A percentile compares a stretch with the other conserved stretches of the same genome.
Evolutionary conservation across 92 coral and sea anemone genomes (phyloP).

Genomic region (Palythoa heliodiscus): DNA sequence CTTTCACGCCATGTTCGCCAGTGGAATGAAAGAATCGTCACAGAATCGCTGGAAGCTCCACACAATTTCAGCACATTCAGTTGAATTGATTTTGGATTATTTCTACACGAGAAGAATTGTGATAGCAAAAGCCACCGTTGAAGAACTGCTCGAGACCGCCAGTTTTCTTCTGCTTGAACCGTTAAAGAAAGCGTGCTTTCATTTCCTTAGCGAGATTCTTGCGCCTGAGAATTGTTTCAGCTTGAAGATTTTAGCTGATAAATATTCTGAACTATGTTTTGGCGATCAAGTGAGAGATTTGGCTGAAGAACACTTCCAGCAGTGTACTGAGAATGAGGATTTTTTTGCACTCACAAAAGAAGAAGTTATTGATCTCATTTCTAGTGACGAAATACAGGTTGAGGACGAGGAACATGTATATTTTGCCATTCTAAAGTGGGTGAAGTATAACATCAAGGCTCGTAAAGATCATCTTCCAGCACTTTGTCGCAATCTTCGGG

Average conservation of each 20-base stretch:
- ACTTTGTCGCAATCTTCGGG: constrained; percentile 35
- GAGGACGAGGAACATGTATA: constrained; percentile 48
- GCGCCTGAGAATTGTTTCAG: constrained; percentile 44
- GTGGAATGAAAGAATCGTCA: constrained; percentile 43
- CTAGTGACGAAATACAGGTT: constrained; percentile 44
- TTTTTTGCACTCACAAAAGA: constrained; percentile 27
- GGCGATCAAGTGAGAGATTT: constrained; percentile 38
- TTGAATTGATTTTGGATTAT: constrained; percentile 37
- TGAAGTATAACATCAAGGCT: constrained; percentile 30
- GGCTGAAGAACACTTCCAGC: constrained; percentile 37
- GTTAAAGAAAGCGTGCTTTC: constrained; percentile 41
- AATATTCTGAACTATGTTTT: constrained; percentile 40
- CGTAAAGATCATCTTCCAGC: constrained; percentile 39
- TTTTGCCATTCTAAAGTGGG: constrained; percentile 44
- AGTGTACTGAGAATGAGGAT: constrained; percentile 37
- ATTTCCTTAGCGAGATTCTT: constrained; percentile 41
- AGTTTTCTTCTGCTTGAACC: constrained; percentile 39
- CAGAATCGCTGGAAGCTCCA: constrained; percentile 45
- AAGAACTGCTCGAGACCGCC: constrained; percentile 36
- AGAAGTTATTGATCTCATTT: constrained; percentile 36
- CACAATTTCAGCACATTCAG: constrained; percentile 35
- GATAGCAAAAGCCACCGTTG: constrained; percentile 25
- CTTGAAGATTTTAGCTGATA: constrained; percentile 43
- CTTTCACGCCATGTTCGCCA: constrained; percentile 42
- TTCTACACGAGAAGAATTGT: constrained; percentile 38